Percentiles rank a stretch among this genome's conserved stretches.
Conservation (phyloP, 2,888 invertebrate species). For the Xanthia togata region DNA sequence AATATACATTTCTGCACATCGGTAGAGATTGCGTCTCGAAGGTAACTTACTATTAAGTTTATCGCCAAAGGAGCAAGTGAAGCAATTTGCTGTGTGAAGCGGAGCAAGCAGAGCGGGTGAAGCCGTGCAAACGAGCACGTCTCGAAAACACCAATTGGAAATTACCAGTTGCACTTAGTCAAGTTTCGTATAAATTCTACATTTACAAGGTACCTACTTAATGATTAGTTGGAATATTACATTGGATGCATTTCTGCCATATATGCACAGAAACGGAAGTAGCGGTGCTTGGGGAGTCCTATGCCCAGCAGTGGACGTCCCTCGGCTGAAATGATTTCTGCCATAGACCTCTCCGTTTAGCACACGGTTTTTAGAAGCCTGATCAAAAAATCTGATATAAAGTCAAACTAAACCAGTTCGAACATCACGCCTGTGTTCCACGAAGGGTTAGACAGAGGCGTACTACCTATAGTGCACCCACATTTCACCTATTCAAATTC, state of each 20-base stretch:
- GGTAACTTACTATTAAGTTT: conserved; percentile 54
- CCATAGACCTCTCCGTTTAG: neutral
- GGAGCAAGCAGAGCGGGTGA: conserved; percentile 52
- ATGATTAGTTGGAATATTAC: conserved; percentile 3
- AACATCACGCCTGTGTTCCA: neutral
- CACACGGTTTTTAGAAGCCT: neutral
- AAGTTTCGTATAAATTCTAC: conserved; percentile 41
- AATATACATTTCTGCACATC: conserved; percentile 25
- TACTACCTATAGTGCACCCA: neutral
- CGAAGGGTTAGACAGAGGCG: neutral
- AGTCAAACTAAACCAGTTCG: neutral
- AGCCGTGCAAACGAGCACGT: conserved; percentile 66
- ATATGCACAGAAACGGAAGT: too few relatives aligned
- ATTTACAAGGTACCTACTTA: conserved; percentile 2
- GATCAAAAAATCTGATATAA: neutral
- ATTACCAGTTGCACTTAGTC: conserved; percentile 60
- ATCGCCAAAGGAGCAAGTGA: conserved; percentile 59
- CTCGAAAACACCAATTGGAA: conserved; percentile 65
- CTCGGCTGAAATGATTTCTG: neutral
- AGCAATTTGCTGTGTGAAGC: conserved; percentile 70
- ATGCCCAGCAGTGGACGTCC: too few relatives aligned
- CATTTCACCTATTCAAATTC: too few relatives aligned
- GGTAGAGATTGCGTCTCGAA: conserved; percentile 43
- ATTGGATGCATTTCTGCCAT: neutral
- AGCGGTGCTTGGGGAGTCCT: too few relatives aligned